Percentiles rank a stretch among this genome's conserved stretches.
phyloP scores from a whole-genome alignment of 2,797 vertebrate species.

The Arremon aurantiirostris region DNA sequence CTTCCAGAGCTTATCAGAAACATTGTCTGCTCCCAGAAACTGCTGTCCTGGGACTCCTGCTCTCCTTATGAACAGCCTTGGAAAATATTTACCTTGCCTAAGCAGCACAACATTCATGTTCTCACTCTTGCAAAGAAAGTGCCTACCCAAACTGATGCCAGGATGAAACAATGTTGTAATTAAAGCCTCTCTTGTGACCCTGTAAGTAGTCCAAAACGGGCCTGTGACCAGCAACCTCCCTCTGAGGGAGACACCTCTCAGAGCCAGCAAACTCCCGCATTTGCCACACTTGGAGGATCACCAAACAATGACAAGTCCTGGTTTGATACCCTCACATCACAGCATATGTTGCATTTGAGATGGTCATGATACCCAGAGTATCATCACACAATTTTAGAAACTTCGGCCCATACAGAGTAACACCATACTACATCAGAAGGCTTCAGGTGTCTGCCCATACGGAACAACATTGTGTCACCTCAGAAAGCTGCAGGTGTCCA shows the following conservation, averaged over 20 bases:
- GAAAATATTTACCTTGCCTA: neutral
- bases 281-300: fast-evolving
- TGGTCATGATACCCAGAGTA: neutral
- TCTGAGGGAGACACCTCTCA: neutral
- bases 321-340: neutral
- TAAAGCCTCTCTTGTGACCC: no score
- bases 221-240: fast-evolving
- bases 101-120: neutral
- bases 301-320: fast-evolving
- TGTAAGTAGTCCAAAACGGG: fast-evolving
- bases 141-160: neutral
- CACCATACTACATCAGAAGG: neutral
- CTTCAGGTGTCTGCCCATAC: neutral
- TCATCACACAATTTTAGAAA: neutral
- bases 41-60: neutral
- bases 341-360: fast-evolving
- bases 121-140: neutral
- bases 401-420: neutral
- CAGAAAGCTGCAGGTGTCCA: neutral
- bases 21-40: neutral
- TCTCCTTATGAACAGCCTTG: neutral
- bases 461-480: neutral
- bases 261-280: neutral
- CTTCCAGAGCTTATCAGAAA: neutral
- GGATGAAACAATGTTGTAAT: neutral